phyloP scores from a whole-genome alignment of 2,113 vertebrate species.

The Synodontis membranacea region DNA sequence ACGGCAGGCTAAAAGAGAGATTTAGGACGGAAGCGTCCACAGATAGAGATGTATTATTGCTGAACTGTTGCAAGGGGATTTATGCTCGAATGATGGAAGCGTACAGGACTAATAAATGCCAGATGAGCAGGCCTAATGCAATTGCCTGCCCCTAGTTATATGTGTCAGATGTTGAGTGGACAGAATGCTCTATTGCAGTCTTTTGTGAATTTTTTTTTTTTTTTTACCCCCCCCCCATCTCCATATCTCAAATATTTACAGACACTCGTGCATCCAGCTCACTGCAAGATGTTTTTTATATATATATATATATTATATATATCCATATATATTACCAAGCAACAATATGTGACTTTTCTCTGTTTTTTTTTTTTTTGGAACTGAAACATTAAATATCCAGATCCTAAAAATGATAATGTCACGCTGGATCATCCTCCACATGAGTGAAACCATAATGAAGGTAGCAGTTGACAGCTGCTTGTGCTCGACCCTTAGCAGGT shows the following conservation, averaged over 20 bases:
- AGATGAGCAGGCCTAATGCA: slow-evolving; percentile 38
- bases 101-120: slow-evolving; percentile 29
- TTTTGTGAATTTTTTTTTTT: slow-evolving; percentile 22
- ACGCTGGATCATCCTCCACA: neutral
- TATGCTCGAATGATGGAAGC: slow-evolving; percentile 18
- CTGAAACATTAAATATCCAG: neutral
- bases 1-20: slow-evolving; percentile 57
- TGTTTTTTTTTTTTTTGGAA: neutral
- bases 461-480: slow-evolving; percentile 39
- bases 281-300: slow-evolving; percentile 18
- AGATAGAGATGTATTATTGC: slow-evolving; percentile 45
- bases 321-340: neutral
- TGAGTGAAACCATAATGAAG: slow-evolving; percentile 26
- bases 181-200: slow-evolving; percentile 13
- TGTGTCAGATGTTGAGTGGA: slow-evolving; percentile 31
- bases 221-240: too few species aligned
- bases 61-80: slow-evolving; percentile 24
- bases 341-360: neutral
- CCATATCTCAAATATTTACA: neutral
- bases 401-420: neutral
- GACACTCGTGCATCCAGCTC: slow-evolving; percentile 17
- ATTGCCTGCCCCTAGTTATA: slow-evolving; percentile 22
- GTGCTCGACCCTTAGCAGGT: slow-evolving; percentile 22
- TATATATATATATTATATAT: neutral
- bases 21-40: slow-evolving; percentile 39